Conservation (phyloP, 2,113 vertebrate species). For the Potamarius usumacintae region DNA sequence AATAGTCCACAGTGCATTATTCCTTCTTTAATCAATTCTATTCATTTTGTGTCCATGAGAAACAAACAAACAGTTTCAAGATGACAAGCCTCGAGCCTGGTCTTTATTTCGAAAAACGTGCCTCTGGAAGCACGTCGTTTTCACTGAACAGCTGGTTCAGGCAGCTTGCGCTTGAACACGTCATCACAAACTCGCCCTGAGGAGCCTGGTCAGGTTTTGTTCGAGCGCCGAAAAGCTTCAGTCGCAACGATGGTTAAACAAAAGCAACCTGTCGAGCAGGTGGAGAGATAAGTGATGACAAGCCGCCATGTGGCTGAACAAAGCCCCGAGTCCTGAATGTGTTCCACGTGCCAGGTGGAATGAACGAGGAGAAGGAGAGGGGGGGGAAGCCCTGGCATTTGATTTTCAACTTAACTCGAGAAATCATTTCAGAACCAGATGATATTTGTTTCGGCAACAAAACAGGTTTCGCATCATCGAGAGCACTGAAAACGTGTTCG, state of each 20-base stretch:
- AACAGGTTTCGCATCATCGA: neutral
- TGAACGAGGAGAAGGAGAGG: neutral
- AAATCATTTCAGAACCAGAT: too few species aligned
- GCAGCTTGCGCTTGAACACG: neutral
- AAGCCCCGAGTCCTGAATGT: neutral
- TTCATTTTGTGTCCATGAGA: neutral
- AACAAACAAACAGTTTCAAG: neutral
- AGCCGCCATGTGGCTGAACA: neutral
- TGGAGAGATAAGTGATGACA: neutral
- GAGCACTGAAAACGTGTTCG: neutral
- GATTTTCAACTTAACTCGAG: neutral
- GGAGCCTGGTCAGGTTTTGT: neutral
- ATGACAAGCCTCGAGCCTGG: neutral
- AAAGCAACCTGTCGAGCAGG: neutral
- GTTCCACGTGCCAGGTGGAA: neutral
- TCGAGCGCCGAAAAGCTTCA: neutral
- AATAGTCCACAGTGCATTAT: neutral
- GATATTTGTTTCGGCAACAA: too few species aligned
- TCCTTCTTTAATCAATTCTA: neutral
- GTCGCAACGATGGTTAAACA: neutral
- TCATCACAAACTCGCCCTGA: neutral
- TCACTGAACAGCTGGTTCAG: neutral
- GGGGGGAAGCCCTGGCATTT: neutral
- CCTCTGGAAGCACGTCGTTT: neutral
- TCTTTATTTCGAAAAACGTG: neutral